These are phyloP conservation scores for Gymnocephalus cernua DNA, from an alignment of 2,113 vertebrate species.

Conservation along the genomic window DNA sequence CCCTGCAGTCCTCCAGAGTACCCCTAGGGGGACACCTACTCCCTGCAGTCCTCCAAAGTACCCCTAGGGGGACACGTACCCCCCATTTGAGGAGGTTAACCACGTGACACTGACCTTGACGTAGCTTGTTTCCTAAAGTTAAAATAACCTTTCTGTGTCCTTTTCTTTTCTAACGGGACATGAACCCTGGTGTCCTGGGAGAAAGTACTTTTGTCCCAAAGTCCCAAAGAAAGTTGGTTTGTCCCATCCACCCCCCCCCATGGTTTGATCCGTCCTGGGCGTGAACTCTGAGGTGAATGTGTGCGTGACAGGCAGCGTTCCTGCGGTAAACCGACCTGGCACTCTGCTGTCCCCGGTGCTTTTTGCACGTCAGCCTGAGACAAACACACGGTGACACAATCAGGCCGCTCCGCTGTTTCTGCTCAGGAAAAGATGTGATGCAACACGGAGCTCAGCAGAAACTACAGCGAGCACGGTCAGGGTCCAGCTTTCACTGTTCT, in stretches of 20 bases:
- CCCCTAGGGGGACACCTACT: too few relatives aligned
- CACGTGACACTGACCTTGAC: too few relatives aligned
- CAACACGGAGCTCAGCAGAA: neutral
- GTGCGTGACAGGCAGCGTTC: slow-evolving; percentile 3
- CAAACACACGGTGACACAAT: slow-evolving; percentile 78
- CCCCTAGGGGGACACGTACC: too few relatives aligned
- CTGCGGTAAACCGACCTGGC: slow-evolving; percentile 68
- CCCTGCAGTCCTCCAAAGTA: too few relatives aligned
- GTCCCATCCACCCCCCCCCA: too few relatives aligned
- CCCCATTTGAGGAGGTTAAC: too few relatives aligned
- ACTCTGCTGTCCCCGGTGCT: slow-evolving; percentile 65
- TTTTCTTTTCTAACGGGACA: neutral
- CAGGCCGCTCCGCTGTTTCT: slow-evolving; percentile 58
- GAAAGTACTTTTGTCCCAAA: too few relatives aligned
- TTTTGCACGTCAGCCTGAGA: slow-evolving; percentile 57
- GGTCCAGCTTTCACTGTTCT: too few relatives aligned
- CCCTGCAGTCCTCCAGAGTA: too few relatives aligned
- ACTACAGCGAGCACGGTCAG: neutral
- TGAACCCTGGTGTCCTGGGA: neutral
- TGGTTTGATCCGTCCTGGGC: neutral
- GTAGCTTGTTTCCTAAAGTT: too few relatives aligned
- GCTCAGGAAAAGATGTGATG: neutral
- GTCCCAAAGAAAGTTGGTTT: too few relatives aligned
- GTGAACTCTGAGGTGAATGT: slow-evolving; percentile 17
- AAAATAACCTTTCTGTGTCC: too few relatives aligned